phyloP scores from a whole-genome alignment of 2,797 vertebrate species.

The Epinephelus malabaricus region DNA sequence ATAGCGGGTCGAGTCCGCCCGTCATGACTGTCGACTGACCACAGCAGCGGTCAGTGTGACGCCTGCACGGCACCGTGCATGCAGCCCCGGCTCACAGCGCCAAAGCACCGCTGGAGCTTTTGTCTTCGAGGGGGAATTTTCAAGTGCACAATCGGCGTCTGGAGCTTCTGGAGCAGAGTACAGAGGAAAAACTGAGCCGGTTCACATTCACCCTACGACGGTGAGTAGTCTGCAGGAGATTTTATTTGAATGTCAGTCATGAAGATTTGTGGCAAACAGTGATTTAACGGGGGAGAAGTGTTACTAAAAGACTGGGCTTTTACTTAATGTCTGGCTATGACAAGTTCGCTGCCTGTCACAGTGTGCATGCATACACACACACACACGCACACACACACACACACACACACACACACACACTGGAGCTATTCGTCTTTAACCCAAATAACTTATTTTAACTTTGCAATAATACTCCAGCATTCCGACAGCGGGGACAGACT shows the following conservation, averaged over 20 bases:
- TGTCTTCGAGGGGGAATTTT: slow-evolving; percentile 75
- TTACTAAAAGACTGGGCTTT: slow-evolving; percentile 16
- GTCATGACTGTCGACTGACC: slow-evolving; percentile 74
- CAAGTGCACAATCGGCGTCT: slow-evolving; percentile 72
- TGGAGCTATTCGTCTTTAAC: slow-evolving; percentile 11
- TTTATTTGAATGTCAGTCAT: slow-evolving; percentile 33
- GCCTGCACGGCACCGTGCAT: slow-evolving; percentile 50
- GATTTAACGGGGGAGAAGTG: slow-evolving; percentile 13
- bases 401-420: slow-evolving; percentile 28
- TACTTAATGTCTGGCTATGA: slow-evolving; percentile 55
- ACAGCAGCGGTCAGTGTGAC: slow-evolving; percentile 65
- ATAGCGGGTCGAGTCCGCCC: slow-evolving; percentile 65
- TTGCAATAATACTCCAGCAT: slow-evolving; percentile 18
- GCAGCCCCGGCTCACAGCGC: slow-evolving; percentile 47
- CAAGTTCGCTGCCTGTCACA: slow-evolving; percentile 73
- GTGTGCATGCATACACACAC: slow-evolving; percentile 26
- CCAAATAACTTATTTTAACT: slow-evolving; percentile 69
- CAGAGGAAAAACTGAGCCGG: slow-evolving; percentile 56
- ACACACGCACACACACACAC: slow-evolving; percentile 36
- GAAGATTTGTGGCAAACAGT: slow-evolving; percentile 16
- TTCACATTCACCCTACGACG: slow-evolving; percentile 58
- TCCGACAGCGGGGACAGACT: background rate
- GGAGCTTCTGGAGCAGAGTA: slow-evolving; percentile 66
- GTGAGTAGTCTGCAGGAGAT: slow-evolving; percentile 70
- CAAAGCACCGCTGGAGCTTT: slow-evolving; percentile 69